A percentile compares a stretch with the other conserved stretches of the same genome.
These are phyloP conservation scores for Mesembrinibis cayennensis DNA, from an alignment of 2,113 vertebrate genomes.

Conservation along the genomic window DNA sequence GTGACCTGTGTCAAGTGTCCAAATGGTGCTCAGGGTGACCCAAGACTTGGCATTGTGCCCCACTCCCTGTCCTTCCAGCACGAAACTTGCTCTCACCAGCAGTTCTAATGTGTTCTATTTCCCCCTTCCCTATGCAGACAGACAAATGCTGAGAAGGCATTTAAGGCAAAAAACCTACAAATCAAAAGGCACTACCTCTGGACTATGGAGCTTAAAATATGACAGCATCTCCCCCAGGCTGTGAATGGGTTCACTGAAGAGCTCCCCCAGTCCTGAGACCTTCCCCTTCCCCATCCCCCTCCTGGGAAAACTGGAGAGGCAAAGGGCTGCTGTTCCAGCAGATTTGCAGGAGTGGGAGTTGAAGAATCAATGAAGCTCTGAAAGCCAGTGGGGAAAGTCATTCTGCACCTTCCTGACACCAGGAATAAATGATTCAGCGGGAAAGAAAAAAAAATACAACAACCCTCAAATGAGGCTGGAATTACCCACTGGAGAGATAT, in stretches of 20 bases:
- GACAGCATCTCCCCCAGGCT: neutral
- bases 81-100: neutral
- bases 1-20: neutral
- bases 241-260: neutral
- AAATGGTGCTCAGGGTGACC: neutral
- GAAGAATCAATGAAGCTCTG: constrained; percentile 70
- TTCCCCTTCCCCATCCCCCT: neutral
- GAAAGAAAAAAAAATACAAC: constrained; percentile 43
- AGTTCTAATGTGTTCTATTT: neutral
- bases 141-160: neutral
- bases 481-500: constrained; percentile 69
- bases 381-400: constrained; percentile 58
- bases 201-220: neutral
- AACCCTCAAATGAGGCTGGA: constrained; percentile 60
- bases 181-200: neutral
- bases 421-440: constrained; percentile 71
- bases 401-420: constrained; percentile 72
- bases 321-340: constrained; percentile 64
- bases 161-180: neutral
- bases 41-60: neutral
- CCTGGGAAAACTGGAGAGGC: neutral
- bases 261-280: neutral
- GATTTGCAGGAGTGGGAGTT: constrained; percentile 56
- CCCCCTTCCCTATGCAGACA: neutral
- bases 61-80: neutral